A percentile compares a stretch with the other conserved stretches of the same genome.
These are phyloP conservation scores for Sebastolobus alascanus DNA, from an alignment of 2,797 vertebrate species.

Conservation along the genomic window DNA sequence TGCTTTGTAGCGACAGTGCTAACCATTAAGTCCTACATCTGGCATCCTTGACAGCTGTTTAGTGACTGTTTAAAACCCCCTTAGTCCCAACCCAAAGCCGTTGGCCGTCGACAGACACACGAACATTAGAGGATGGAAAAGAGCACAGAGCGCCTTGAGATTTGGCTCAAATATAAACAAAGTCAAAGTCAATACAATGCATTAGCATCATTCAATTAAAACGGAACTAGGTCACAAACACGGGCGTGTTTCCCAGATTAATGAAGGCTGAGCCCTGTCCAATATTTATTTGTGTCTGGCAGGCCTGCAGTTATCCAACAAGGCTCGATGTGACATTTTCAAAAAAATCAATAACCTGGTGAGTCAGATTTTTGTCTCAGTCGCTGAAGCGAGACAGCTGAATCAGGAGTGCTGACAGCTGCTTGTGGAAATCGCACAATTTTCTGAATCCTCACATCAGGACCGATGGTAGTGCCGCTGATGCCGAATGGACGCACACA, in stretches of 20 bases:
- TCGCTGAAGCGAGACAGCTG: slow-evolving; percentile 31
- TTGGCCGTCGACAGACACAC: not conserved
- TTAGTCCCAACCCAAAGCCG: not conserved
- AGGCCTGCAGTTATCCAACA: slow-evolving; percentile 53
- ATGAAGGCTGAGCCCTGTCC: slow-evolving; percentile 47
- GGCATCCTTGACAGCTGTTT: not conserved
- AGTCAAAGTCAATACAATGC: slow-evolving; percentile 49
- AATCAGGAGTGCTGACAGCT: slow-evolving; percentile 44
- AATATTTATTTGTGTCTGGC: slow-evolving; percentile 69
- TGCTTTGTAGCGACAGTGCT: not conserved
- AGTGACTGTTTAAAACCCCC: not conserved
- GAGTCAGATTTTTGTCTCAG: slow-evolving; percentile 44
- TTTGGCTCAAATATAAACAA: slow-evolving; percentile 50
- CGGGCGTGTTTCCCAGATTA: slow-evolving; percentile 52
- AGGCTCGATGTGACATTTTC: slow-evolving; percentile 73
- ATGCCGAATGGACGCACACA: not conserved
- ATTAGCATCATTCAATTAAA: slow-evolving; percentile 62
- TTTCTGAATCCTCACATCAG: slow-evolving; percentile 32
- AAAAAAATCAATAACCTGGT: slow-evolving; percentile 73
- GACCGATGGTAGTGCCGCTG: not conserved
- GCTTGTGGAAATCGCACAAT: slow-evolving; percentile 47
- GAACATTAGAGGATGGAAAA: slow-evolving; percentile 17
- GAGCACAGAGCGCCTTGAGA: slow-evolving; percentile 39
- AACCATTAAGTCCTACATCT: not conserved
- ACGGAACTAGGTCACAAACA: slow-evolving; percentile 44